Evolutionary conservation across 2,797 vertebrate species (phyloP).

Genomic region (Sarcophilus harrisii): DNA sequence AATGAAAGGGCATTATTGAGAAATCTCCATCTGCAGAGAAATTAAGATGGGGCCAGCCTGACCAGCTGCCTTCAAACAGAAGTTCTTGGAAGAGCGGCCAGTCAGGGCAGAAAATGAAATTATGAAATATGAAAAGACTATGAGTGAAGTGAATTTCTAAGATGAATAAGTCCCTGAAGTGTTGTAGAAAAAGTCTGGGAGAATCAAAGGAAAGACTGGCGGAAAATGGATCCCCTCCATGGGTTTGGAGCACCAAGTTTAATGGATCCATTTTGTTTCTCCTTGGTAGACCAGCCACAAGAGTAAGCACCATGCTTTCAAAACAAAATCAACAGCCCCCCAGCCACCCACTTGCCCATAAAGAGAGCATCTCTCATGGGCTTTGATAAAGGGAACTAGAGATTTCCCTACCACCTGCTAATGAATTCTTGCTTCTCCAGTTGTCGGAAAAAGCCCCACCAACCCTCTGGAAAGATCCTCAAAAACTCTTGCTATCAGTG

Average conservation of each 20-base stretch:
- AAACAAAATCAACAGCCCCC: neutral
- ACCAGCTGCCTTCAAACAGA: neutral
- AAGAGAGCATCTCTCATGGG: neutral
- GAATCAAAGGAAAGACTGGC: neutral
- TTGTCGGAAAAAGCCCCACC: neutral
- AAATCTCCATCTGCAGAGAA: neutral
- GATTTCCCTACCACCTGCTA: neutral
- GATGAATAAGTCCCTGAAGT: neutral
- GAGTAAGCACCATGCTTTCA: neutral
- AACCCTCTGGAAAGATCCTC: neutral
- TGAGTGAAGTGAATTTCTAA: neutral
- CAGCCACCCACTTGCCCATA: neutral
- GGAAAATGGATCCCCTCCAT: neutral
- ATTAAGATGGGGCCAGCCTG: neutral
- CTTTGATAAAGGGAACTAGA: neutral
- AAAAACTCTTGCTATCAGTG: neutral
- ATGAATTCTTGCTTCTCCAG: neutral
- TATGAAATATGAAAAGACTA: neutral
- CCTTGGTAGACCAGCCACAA: neutral
- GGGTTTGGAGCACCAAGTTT: neutral
- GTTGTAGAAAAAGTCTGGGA: neutral
- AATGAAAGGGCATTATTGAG: neutral
- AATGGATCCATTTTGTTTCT: neutral
- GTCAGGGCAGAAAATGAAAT: neutral
- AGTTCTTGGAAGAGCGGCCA: neutral